Evolutionary conservation across 1,140 invertebrate species (phyloP), one percentile per base, ranked within the genome.

Genomic region (Pachyrhynchus sulphureomaculatus): DNA sequence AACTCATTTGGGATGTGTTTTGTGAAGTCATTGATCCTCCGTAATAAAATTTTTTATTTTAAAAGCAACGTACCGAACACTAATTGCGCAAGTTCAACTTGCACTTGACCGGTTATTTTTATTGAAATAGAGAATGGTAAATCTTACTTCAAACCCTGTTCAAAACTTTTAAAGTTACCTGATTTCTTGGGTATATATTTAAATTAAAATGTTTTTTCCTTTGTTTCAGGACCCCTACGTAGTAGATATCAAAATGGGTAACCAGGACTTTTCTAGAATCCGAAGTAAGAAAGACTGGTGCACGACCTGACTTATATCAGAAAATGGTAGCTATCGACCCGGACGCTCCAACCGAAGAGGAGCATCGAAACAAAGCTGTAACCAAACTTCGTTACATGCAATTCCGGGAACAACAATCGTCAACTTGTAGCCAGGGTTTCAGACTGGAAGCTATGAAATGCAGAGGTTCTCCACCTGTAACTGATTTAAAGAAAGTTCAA

Each of bases 271-370:
- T 98, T 74, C 81, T 97, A 4, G 95, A 98, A 77, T 88, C 89
- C 0, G 95, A 98, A 83, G 95, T 97, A 0, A 86, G 87, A 67
- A 96, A 96, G 70, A 85, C 83, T 6, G 83, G 81, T 2, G 87
- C 90, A 10, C 80, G 93, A 45, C 67, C 81, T 2, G 92, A 95
- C 77, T 80, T 95, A 0, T 95, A 93, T 71, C 83, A 90, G 65
- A 95, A 95, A 81, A 98, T 98, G 95, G 84, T 96, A n/a, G 86
- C 91, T 9, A 85, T 98, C 8, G 94, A 97, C 75, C 88, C 90
- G 0, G 82, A 78, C 52, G 94, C 91, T 1, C 94, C 94, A 0
- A 96, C 91, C 1, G 75, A 80, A 52, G 87, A 91, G 41, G 95
- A 98, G 77, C 86, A 91, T 67, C 78, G 82, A 29, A 75, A 82